Evolutionary conservation across 2,113 vertebrate genomes (phyloP), one percentile per base, ranked within the genome.

Genomic region (Petrocephalus microphthalmus): DNA sequence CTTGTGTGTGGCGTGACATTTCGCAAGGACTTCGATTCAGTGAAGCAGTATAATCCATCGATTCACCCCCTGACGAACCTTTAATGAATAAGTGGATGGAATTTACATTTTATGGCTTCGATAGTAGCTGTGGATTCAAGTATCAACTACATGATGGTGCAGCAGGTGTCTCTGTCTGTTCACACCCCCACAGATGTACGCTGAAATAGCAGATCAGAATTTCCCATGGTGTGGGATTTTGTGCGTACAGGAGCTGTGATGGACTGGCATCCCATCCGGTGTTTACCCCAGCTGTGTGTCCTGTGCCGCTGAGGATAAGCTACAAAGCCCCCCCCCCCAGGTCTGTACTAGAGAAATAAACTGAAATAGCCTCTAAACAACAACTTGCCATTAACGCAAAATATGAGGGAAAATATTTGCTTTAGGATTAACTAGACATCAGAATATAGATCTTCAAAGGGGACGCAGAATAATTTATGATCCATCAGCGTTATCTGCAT

Each of bases 401-500:
- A 78, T 78, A 37, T 78, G 71, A 42, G 29, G 71, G 71, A 42
- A 78, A 78, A 78, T 78, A 78, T 78, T 78, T 78, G 71, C 29
- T 33, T 67, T 33, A 78, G 71, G 71, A 78, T 78, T 78, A 78
- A 78, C 37, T 78, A 78, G 71, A 78, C 29, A 67, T 29, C 60
- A 78, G 33, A 78, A 78, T 78, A 13, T 78, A 13, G 33, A 54
- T 53, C n/a, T 85, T 85, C 49, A 85, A 33, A 85, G 47, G 51
- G 37, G 84, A 54, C 10, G 3, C 49, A 2, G 83, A 52, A 84
- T 84, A 17, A 51, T 52, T 29, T 25, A 29, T 13, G 49, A 84
- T 52, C 47, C 83, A 85, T 53, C 52, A 54, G 15, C 17, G n/a
- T n/a, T 52, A 52, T 49, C 20, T 19, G 22, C 85, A 22, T 29